Evolutionary conservation across 2,113 vertebrate species (phyloP), one percentile per base, ranked within the genome.

Genomic region (Telmatochromis brichardi): DNA sequence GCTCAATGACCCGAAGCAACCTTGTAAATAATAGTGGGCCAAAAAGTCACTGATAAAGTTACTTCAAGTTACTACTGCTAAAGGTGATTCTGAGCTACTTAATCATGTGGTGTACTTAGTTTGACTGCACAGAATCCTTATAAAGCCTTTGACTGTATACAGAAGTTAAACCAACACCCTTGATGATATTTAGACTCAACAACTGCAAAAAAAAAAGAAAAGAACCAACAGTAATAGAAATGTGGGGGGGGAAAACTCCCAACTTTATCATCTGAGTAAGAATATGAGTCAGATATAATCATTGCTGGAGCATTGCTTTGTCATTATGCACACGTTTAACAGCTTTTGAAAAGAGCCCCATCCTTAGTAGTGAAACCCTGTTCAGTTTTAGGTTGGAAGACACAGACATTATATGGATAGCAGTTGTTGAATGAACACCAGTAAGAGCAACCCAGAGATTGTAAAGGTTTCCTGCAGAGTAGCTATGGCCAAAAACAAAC

Each of bases 401-500:
- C 76, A 51, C 54, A 63, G 79, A 81, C 80, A 85, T 81, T 73
- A 57, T 57, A 79, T 87, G 26, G 5, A 33, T 76, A 84, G 81
- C 80, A 90, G 65, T 17, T 31, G 65, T 80, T 88, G 88, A 88
- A 85, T 28, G 23, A 57, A 50, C 17, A 81, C 88, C 80, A 90
- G 31, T 2, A 17, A 87, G 35, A 58, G 84, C 89, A 91, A 73
- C 81, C n/a, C 5, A 63, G 65, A 84, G 63, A 31, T 80, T 31
- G 53, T 12, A 63, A 81, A 80, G 50, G 53, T 68, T 78, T 89
- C 47, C 45, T 17, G 23, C 85, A 86, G 85, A 81, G 47, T 78
- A 37, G 42, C 51, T 68, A 65, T 47, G 79, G 71, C 37, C 50
- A 60, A 50, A 78, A 78, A 50, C 37, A 68, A 28, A 28, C 23